Evolutionary conservation across 2,888 invertebrate genomes (phyloP), one percentile per base, ranked within the genome.

Genomic region (Hanleya hanleyi): DNA sequence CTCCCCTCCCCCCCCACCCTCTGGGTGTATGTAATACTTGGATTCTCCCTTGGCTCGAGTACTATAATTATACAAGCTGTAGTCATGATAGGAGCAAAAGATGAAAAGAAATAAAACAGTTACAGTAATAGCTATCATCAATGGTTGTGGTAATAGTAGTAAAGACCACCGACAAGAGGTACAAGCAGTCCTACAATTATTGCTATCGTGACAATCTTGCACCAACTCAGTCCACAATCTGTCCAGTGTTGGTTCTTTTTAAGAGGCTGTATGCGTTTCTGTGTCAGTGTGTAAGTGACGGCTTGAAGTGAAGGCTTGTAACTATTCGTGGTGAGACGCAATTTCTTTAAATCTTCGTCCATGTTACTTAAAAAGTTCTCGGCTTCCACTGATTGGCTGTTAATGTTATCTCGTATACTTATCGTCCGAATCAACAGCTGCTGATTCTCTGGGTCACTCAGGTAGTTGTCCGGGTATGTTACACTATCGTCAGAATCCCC

Each of bases 401-500:
- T 75, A 22, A 86, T 75, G n/a, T 83, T 76, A n/a, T 83, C 84
- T 62, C 83, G 81, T 35, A 88, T 88, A 70, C 88, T 88, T 15
- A 89, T 76, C 26, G 84, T 86, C 41, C 84, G 79, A n/a, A 88
- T 84, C 2, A 88, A 69, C 12, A 82, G 75, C 51, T 77, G 72
- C 69, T 87, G 86, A 32, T 81, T 85, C 32, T 88, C 88, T n/a
- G 86, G 85, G 57, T 87, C 88, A 81, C 86, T 86, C 41, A 84
- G 74, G 75, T 86, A 57, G 9, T 57, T 57, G 26, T 57, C n/a
- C n/a, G n/a, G n/a, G n/a, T n/a, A n/a, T n/a, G n/a, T n/a, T n/a
- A n/a, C 57, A 57, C 57, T 57, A 15, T 57, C 57, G 2, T 57
- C 57, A 57, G 22, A 86, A 70, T 82, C 79, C 22, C 9, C 26